Base-by-base conservation (phyloP, 2,888 invertebrate species). In the Palloptera scutellata region DNA sequence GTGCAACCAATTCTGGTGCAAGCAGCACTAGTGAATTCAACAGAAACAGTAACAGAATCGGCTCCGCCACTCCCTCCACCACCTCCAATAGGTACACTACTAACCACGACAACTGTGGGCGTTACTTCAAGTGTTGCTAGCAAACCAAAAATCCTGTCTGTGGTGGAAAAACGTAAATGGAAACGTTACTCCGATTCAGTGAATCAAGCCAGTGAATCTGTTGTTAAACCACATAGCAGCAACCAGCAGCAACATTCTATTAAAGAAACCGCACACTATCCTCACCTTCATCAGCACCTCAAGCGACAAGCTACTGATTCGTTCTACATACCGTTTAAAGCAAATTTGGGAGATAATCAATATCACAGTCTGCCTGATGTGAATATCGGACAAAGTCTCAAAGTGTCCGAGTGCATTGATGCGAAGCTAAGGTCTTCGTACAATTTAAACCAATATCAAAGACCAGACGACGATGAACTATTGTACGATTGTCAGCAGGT, bases 311-410 rank as follows among this genome's bases (percentile, higher is more conserved):
- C 77, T 12, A 55, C 60, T 19, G 80, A 79, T 54, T 74, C 72
- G 6, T 57, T 72, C 5, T 64, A 76, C 13, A 70, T 70, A 43
- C 66, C 74, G 45, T 67, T 68, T 10, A 80, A 77, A 70, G 73
- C 77, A 42, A 81, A 81, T 73, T 73, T 90, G 70, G 86, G 87
- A 70, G 89, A 90, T 81, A 91, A 91, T 80, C 90, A 91, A 79
- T 92, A 90, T 77, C 89, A 89, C 82, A 91, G 91, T 20, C 84
- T 91, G 71, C 91, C 91, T 10, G 91, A 91, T 81, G 89, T 91
- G 58, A 89, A 90, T 66, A 89, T 90, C 30, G 88, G 91, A 69
- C 90, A 90, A 80, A 90, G 89, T 78, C 86, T 91, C 70, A 88
- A 90, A 76, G 90, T 90, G 78, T 91, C 89, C 67, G 91, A 91